Conservation (phyloP, 1,140 invertebrate genomes). For the Cardiocondyla obscurior region DNA sequence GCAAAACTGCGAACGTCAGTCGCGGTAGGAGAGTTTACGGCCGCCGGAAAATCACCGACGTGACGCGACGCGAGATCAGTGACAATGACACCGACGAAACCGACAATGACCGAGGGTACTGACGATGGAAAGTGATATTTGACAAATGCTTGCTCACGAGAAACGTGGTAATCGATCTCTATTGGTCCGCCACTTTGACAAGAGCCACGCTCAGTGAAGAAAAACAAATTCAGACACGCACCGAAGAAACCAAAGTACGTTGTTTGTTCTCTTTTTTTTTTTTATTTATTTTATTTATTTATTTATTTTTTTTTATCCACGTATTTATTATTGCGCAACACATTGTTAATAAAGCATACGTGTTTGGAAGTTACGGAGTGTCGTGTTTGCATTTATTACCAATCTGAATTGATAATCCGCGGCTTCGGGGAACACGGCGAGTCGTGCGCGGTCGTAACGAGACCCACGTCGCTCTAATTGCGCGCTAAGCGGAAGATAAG, state of each 20-base stretch:
- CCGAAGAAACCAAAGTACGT: slow-evolving; percentile 62
- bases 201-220: slow-evolving; percentile 16
- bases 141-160: slow-evolving; percentile 6
- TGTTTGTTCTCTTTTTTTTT: slow-evolving; percentile 52
- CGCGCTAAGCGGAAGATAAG: background rate
- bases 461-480: background rate
- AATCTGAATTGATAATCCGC: background rate
- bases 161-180: background rate
- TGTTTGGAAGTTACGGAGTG: slow-evolving; percentile 14
- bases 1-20: slow-evolving; percentile 18
- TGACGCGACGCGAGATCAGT: slow-evolving; percentile 52
- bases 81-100: slow-evolving; percentile 65
- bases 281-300: slow-evolving; percentile 50
- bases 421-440: no score
- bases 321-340: slow-evolving; percentile 63
- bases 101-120: slow-evolving; percentile 57
- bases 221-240: slow-evolving; percentile 17
- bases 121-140: slow-evolving; percentile 64
- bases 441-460: no score
- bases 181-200: slow-evolving; percentile 3
- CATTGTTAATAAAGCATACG: slow-evolving; percentile 55
- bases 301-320: slow-evolving; percentile 57
- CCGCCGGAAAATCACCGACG: slow-evolving; percentile 5
- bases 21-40: slow-evolving; percentile 32
- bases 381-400: slow-evolving; percentile 31